Conservation (phyloP, 2,888 invertebrate genomes). For the Tinea pellionella region DNA sequence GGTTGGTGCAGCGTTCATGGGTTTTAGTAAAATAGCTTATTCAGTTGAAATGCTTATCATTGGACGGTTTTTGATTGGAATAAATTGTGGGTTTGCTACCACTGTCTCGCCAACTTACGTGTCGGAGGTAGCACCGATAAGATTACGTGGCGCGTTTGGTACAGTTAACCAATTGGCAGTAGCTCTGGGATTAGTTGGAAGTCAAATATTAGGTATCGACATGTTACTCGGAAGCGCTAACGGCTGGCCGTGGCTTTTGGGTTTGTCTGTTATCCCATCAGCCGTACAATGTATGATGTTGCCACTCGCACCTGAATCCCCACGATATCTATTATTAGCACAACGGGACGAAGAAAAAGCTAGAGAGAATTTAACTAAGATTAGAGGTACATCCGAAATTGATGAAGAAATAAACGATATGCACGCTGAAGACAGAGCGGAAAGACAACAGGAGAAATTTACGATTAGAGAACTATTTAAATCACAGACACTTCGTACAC, state of each 20-base stretch:
- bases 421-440: slow-evolving; percentile 56
- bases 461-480: slow-evolving; percentile 45
- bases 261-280: slow-evolving; percentile 50
- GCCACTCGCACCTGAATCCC: slow-evolving; percentile 55
- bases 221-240: slow-evolving; percentile 51
- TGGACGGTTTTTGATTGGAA: slow-evolving; percentile 78
- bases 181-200: slow-evolving; percentile 50
- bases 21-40: slow-evolving; percentile 70
- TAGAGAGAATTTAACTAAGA: slow-evolving; percentile 37
- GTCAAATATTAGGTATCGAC: slow-evolving; percentile 59
- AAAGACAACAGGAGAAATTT: slow-evolving; percentile 50
- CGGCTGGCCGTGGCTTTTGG: slow-evolving; percentile 62
- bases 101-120: slow-evolving; percentile 64
- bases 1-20: slow-evolving; percentile 74
- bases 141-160: slow-evolving; percentile 56
- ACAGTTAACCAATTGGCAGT: slow-evolving; percentile 64
- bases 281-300: slow-evolving; percentile 50
- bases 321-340: slow-evolving; percentile 50
- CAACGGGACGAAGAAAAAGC: slow-evolving; percentile 50
- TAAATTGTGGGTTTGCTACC: slow-evolving; percentile 76
- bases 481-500: slow-evolving; percentile 41
- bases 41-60: slow-evolving; percentile 78
- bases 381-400: slow-evolving; percentile 48
- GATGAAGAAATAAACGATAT: slow-evolving; percentile 61
- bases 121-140: slow-evolving; percentile 56